Evolutionary conservation across 2,113 vertebrate genomes (phyloP), one percentile per base, ranked within the genome.

Genomic region (Lophura nycthemera): DNA sequence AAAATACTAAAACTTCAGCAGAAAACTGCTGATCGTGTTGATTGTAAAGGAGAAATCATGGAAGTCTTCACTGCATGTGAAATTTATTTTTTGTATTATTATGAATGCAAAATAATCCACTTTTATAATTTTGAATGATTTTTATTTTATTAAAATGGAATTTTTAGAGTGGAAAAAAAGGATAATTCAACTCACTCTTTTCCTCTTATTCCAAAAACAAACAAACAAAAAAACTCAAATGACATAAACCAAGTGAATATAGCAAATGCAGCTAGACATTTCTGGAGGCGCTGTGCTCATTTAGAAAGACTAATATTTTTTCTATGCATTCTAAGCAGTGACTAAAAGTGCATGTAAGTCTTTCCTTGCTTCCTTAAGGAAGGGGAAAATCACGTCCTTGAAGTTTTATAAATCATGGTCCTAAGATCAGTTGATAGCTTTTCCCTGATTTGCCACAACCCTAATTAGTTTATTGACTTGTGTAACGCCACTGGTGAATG

Each of bases 381-480:
- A 79, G 27, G 38, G 69, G 73, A 85, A 85, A 83, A 89, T 67
- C 2, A 11, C 27, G 71, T 74, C 45, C 38, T 70, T 90, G 63
- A 80, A 69, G 21, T 82, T 96, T 87, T 90, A 80, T 71, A 54
- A 92, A 76, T 83, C 57, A 54, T 0, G 1, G 50, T 48, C 24
- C 36, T 83, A 59, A 82, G 78, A 91, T 86, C 59, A 64, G 19
- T 77, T 84, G 45, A 59, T 84, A 34, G 20, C 12, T 94, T 90
- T 93, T 90, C 54, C 63, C 81, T 91, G 17, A 81, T 96, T 95
- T 96, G 70, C 74, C 65, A 71, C 72, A 85, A 81, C 25, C 63
- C 57, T 95, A 93, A 95, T 97, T 95, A 96, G 78, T 94, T 96
- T 93, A 96, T 96, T 95, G 93, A 96, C 92, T 82, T 82, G 42